A percentile compares a stretch with the other conserved stretches of the same genome.
Conservation (phyloP, 1,140 invertebrate genomes). For the Triops cancriformis region DNA sequence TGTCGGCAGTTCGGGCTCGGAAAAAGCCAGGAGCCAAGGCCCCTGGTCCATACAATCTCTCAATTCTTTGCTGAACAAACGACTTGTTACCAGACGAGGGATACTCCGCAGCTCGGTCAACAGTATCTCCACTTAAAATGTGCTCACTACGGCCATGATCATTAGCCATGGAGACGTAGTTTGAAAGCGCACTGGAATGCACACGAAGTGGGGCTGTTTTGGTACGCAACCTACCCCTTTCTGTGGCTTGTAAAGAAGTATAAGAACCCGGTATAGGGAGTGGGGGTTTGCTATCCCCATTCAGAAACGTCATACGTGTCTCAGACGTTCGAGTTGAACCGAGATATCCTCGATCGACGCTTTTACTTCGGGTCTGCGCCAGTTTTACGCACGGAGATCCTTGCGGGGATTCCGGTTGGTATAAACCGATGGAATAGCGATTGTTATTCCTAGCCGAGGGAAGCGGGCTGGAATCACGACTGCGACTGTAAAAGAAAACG, state of each 20-base stretch:
- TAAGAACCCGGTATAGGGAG: neutral
- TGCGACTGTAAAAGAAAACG: slow-evolving; percentile 25
- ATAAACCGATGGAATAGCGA: slow-evolving; percentile 33
- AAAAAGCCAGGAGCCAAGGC: slow-evolving; percentile 73
- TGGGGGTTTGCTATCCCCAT: neutral
- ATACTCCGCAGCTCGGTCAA: neutral
- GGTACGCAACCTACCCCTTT: slow-evolving; percentile 14
- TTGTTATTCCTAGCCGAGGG: slow-evolving; percentile 34
- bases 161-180: neutral
- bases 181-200: slow-evolving; percentile 2
- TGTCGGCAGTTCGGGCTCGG: slow-evolving; percentile 30
- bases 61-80: slow-evolving; percentile 78
- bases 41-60: slow-evolving; percentile 73
- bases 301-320: slow-evolving; percentile 1
- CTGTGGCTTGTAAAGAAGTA: neutral
- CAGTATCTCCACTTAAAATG: slow-evolving; percentile 13
- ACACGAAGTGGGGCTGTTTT: slow-evolving; percentile 3
- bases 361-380: slow-evolving; percentile 24
- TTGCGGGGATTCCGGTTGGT: slow-evolving; percentile 18
- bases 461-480: slow-evolving; percentile 24
- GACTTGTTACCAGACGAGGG: slow-evolving; percentile 42
- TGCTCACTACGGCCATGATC: neutral
- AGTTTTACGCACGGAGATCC: slow-evolving; percentile 13
- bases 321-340: slow-evolving; percentile 15
- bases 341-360: slow-evolving; percentile 27